A percentile compares a stretch with the other conserved stretches of the same genome.
Evolutionary conservation across 2,888 invertebrate species (phyloP).

Genomic region (Dermolepida albohirtum): DNA sequence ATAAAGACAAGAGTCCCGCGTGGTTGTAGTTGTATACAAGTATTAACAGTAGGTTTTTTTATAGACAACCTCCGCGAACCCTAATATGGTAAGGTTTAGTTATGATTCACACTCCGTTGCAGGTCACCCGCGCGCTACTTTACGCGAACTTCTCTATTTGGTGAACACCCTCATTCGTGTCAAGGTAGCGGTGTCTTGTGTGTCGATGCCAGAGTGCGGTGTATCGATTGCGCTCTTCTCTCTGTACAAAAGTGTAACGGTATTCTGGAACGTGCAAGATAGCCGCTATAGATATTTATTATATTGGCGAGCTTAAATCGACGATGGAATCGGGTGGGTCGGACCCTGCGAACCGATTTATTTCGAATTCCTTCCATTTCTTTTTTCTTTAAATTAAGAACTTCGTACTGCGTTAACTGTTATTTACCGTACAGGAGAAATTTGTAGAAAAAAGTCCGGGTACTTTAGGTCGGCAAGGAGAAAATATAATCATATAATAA

Average conservation of each 20-base stretch:
- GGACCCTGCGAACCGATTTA: no score
- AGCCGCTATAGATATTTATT: no score
- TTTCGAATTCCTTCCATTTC: no score
- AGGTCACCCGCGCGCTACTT: constrained; percentile 38
- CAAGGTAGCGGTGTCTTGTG: constrained; percentile 39
- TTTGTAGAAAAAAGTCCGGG: constrained; percentile 8
- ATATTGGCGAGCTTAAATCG: no score
- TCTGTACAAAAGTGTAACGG: constrained; percentile 31
- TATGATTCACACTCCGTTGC: constrained; percentile 40
- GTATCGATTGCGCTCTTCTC: constrained; percentile 8
- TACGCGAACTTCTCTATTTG: constrained; percentile 38
- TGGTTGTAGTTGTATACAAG: constrained; percentile 27
- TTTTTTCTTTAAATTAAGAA: background rate
- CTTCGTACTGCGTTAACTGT: constrained; percentile 23
- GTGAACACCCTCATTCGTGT: constrained; percentile 44
- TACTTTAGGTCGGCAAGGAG: no score
- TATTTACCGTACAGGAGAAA: constrained; percentile 32
- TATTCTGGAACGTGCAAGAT: constrained; percentile 19
- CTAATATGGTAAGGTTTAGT: constrained; percentile 41
- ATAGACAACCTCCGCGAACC: constrained; percentile 41
- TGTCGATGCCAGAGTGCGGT: background rate
- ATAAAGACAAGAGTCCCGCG: constrained; percentile 36
- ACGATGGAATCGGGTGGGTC: no score
- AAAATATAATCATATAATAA: no score
- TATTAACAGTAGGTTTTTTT: constrained; percentile 36